These are phyloP conservation scores for Atta colombica DNA, from an alignment of 1,140 invertebrate species.

Conservation along the genomic window DNA sequence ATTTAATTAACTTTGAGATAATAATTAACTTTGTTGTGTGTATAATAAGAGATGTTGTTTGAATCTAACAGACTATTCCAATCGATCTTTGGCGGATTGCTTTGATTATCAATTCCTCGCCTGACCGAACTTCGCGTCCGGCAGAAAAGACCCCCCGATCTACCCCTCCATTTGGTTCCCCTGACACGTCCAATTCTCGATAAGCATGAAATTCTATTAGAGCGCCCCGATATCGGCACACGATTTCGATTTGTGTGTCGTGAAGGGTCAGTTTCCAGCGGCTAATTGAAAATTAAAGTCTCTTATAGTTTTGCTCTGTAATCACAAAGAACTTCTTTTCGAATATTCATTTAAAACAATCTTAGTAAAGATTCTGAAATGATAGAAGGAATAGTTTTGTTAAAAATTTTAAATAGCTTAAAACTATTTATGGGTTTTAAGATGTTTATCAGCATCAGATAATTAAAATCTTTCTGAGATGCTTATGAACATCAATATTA, in stretches of 20 bases:
- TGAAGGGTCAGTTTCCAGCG: slow-evolving; percentile 72
- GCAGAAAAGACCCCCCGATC: slow-evolving; percentile 15
- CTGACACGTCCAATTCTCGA: slow-evolving; percentile 58
- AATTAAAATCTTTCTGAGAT: no score
- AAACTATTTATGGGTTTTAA: no score
- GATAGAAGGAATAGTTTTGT: no score
- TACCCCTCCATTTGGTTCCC: background rate
- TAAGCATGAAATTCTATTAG: slow-evolving; percentile 76
- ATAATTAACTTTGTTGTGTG: background rate
- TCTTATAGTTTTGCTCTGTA: slow-evolving; percentile 23
- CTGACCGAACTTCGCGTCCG: slow-evolving; percentile 65
- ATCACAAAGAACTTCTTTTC: slow-evolving; percentile 32
- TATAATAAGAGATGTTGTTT: slow-evolving; percentile 4
- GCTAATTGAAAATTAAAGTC: slow-evolving; percentile 69
- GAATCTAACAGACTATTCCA: slow-evolving; percentile 17
- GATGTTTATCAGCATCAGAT: no score
- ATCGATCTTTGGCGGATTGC: slow-evolving; percentile 25
- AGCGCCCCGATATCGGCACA: background rate
- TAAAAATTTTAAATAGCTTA: no score
- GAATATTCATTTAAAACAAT: slow-evolving; percentile 69
- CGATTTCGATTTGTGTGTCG: slow-evolving; percentile 71
- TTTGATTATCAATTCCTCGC: slow-evolving; percentile 78
- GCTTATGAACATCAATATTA: no score
- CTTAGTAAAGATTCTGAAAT: background rate
- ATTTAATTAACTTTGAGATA: background rate